These are phyloP conservation scores for Neolamprologus sp. DNA, from an alignment of 2,113 vertebrate genomes.

Conservation along the genomic window DNA sequence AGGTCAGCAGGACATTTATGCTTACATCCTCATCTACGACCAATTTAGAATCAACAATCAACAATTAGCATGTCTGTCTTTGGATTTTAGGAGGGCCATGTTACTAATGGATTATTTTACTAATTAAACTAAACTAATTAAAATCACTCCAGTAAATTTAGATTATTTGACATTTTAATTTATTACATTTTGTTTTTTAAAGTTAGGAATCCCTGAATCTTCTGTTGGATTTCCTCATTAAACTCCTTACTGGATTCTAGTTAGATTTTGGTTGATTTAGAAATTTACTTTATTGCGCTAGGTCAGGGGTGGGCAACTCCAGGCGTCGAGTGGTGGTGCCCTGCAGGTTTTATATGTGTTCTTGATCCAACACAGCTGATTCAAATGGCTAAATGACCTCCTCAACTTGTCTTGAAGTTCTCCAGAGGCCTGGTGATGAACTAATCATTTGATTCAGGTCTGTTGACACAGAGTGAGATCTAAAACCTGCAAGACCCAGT, in stretches of 20 bases:
- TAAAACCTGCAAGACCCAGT: background rate
- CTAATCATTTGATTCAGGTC: background rate
- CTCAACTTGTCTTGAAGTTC: background rate
- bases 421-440: background rate
- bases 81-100: background rate
- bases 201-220: background rate
- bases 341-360: accelerated
- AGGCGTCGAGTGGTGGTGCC: accelerated
- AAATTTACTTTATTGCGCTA: background rate
- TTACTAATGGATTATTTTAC: background rate
- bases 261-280: background rate
- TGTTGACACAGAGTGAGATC: accelerated
- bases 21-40: background rate
- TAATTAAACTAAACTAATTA: background rate
- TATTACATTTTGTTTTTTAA: background rate
- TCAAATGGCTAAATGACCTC: background rate
- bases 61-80: background rate
- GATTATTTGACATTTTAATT: background rate
- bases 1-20: background rate
- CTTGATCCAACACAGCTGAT: background rate
- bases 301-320: background rate
- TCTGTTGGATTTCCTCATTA: background rate
- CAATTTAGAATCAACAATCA: background rate
- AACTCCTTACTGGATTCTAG: background rate
- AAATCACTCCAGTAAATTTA: background rate